Evolutionary conservation across 2,797 vertebrate species (phyloP).

Genomic region (Acropternis orthonyx): DNA sequence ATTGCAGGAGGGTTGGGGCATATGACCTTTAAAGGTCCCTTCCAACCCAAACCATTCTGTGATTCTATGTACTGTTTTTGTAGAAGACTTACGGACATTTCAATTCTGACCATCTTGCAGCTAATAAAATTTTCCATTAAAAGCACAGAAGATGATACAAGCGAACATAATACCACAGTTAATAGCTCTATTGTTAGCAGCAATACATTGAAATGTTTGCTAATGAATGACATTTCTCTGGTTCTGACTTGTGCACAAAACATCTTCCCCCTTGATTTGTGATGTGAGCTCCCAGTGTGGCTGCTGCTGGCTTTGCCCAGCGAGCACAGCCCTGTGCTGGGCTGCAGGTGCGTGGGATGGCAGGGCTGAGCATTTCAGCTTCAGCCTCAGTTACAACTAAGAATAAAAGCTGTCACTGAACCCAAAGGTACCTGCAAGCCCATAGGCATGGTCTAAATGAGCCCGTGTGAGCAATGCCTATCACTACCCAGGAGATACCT

Average conservation of each 20-base stretch:
- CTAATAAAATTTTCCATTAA: not conserved
- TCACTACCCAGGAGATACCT: not conserved
- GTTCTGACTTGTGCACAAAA: not conserved
- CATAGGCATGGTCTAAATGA: not conserved
- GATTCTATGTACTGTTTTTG: not conserved
- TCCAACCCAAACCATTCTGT: not conserved
- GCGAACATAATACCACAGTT: not conserved
- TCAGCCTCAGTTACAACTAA: not conserved
- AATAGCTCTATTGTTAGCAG: not conserved
- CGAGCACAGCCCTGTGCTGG: accelerated
- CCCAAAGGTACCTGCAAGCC: not conserved
- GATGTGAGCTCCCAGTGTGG: accelerated
- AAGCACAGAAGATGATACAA: not conserved
- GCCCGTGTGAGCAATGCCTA: not conserved
- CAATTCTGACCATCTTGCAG: not conserved
- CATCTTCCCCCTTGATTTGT: not conserved
- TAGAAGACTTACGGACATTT: not conserved
- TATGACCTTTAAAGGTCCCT: not conserved
- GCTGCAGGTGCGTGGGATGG: not conserved
- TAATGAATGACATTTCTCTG: not conserved
- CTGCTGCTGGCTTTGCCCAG: not conserved
- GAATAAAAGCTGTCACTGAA: not conserved
- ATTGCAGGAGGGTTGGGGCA: not conserved
- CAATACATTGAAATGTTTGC: not conserved
- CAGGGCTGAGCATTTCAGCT: not conserved